Conservation (phyloP, 2,888 invertebrate genomes). For the Rhopalosiphum nymphaeae region DNA sequence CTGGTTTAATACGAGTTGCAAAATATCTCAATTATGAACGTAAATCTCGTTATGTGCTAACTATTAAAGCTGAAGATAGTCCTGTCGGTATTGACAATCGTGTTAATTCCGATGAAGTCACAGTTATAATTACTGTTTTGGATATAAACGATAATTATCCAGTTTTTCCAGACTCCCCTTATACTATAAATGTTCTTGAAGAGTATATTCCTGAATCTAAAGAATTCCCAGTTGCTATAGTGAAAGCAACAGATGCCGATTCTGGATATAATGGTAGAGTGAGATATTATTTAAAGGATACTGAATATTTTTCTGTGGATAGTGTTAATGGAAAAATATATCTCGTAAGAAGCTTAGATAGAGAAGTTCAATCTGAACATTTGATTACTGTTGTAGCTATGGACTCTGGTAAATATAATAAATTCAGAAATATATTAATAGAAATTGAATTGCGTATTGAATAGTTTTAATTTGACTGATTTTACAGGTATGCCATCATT, state of each 20-base stretch:
- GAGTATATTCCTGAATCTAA: slow-evolving; percentile 83
- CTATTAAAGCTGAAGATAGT: slow-evolving; percentile 90
- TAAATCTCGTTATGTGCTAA: slow-evolving; percentile 85
- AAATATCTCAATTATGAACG: slow-evolving; percentile 95
- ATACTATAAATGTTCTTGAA: slow-evolving; percentile 93
- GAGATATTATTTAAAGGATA: slow-evolving; percentile 91
- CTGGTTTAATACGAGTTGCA: slow-evolving; percentile 89
- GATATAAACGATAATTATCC: slow-evolving; percentile 96
- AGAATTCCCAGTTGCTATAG: slow-evolving; percentile 76
- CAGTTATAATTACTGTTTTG: slow-evolving; percentile 81
- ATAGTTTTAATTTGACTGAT: neutral
- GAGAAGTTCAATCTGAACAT: slow-evolving; percentile 87
- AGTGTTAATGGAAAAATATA: slow-evolving; percentile 92
- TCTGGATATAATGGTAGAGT: slow-evolving; percentile 92
- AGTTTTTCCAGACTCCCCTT: slow-evolving; percentile 93
- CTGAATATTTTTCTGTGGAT: slow-evolving; percentile 91
- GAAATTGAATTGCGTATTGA: neutral
- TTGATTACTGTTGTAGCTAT: slow-evolving; percentile 89
- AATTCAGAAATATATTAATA: neutral
- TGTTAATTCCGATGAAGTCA: slow-evolving; percentile 79
- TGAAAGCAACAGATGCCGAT: slow-evolving; percentile 91
- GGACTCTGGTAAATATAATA: slow-evolving; percentile 85
- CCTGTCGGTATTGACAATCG: slow-evolving; percentile 80
- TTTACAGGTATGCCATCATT: slow-evolving; percentile 86
- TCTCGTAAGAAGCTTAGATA: slow-evolving; percentile 84